Evolutionary conservation across 2,797 vertebrate species (phyloP).

Genomic region (Anguilla obscura): DNA sequence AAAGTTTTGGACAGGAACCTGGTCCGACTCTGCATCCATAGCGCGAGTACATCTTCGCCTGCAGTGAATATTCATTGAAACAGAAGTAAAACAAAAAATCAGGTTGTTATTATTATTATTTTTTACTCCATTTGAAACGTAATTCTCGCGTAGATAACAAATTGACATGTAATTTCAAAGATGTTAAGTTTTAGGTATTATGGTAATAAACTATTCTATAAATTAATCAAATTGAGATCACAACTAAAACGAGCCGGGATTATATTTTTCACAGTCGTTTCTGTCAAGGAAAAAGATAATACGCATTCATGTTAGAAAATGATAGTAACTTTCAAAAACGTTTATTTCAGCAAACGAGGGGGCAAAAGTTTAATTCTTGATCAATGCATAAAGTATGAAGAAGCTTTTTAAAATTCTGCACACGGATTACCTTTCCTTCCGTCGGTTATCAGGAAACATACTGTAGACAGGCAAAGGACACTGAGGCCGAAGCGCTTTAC

Average conservation of each 20-base stretch:
- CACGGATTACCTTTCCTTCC: conserved; percentile 69
- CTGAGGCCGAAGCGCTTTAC: conserved; percentile 57
- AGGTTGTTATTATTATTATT: neutral
- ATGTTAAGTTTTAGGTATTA: neutral
- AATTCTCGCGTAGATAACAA: neutral
- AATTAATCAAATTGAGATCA: conserved; percentile 10
- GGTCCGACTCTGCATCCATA: neutral
- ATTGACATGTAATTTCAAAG: conserved; percentile 2
- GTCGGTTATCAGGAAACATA: conserved; percentile 67
- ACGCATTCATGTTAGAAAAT: conserved; percentile 28
- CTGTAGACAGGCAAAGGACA: conserved; percentile 63
- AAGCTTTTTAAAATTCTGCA: conserved; percentile 70
- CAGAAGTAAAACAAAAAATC: neutral
- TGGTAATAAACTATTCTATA: neutral
- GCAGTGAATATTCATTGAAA: neutral
- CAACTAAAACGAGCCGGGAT: neutral
- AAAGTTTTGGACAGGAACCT: neutral
- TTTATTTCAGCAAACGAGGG: conserved; percentile 71
- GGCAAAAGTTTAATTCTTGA: conserved; percentile 74
- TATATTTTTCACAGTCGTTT: neutral
- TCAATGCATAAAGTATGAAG: conserved; percentile 73
- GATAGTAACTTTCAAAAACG: conserved; percentile 60
- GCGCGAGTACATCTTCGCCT: neutral
- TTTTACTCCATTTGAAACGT: neutral
- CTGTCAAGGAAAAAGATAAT: conserved; percentile 29